Base-by-base conservation (phyloP, 2,797 vertebrate genomes). In the Fringilla coelebs region DNA sequence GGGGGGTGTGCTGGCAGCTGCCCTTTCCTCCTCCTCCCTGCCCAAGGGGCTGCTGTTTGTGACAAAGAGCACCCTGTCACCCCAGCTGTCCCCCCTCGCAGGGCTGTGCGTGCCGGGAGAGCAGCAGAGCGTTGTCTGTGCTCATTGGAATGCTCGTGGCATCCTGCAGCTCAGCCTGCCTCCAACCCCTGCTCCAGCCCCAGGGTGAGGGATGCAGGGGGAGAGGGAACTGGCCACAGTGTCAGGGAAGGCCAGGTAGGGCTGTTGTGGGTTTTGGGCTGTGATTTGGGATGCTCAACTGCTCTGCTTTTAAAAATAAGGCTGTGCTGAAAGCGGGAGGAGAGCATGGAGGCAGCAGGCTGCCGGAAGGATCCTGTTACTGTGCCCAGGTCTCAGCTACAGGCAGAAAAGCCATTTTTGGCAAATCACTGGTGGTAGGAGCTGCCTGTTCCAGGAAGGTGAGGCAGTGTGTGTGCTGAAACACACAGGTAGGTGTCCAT, bases 121-220 rank as follows among this genome's bases (percentile, higher is more conserved):
- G 72, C 2, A 0, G 80, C 34, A 17, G 55, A 74, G 52, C 0
- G 0, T 8, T 7, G 12, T 13, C 61, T 40, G 48, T 21, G 48
- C 66, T 48, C 8, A 52, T 65, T 45, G 80, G 81, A 70, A 85
- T 60, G 83, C 85, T 63, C 2, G 1, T 12, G 67, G 77, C 2
- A 13, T 46, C 2, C 3, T 46, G 24, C 2, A 2, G 63, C 72
- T 76, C 66, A 91, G 6, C 49, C 65, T 62, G 73, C 60, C 77
- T 60, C 77, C 67, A 21, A 41, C 51, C 71, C 90, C 88, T 3
- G 10, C 67, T 67, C 81, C 48, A 5, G 36, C 9, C 54, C 54
- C 0, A 2, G 52, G 21, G 48, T 0, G 1, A 49, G 38, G 78
- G 57, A 29, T 31, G 77, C 34, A 22, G 22, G 11, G 41, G 81